Percentiles rank a stretch among this genome's conserved stretches.
These are phyloP conservation scores for Mimas tiliae DNA, from an alignment of 2,888 invertebrate species.

Conservation along the genomic window DNA sequence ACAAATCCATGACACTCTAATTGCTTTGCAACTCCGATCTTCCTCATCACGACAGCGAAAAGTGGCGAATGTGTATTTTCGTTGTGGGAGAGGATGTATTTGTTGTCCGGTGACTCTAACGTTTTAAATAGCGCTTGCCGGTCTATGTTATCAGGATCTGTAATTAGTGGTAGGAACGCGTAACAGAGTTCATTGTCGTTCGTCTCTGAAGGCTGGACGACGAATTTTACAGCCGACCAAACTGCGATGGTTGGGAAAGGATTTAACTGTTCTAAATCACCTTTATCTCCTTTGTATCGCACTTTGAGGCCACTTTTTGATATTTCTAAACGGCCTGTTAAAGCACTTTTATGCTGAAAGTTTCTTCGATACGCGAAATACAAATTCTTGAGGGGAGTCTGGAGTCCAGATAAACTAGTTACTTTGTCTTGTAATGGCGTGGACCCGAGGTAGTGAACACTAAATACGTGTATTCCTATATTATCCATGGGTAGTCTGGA, in stretches of 20 bases:
- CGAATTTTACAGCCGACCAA: constrained; percentile 96
- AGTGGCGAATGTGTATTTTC: constrained; percentile 91
- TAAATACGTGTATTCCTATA: constrained; percentile 86
- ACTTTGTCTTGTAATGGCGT: constrained; percentile 91
- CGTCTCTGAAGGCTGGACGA: constrained; percentile 86
- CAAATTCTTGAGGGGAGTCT: constrained; percentile 90
- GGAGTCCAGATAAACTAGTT: constrained; percentile 92
- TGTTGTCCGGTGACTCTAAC: constrained; percentile 81
- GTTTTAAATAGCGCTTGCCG: constrained; percentile 87
- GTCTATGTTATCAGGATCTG: constrained; percentile 92
- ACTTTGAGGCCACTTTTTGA: constrained; percentile 89
- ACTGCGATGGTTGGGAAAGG: constrained; percentile 96
- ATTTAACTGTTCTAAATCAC: constrained; percentile 88
- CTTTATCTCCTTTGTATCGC: constrained; percentile 86
- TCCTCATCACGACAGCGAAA: constrained; percentile 95
- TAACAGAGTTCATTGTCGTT: constrained; percentile 84
- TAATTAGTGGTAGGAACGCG: constrained; percentile 93
- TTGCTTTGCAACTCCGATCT: constrained; percentile 90
- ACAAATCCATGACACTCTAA: constrained; percentile 96
- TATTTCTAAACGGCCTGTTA: constrained; percentile 87
- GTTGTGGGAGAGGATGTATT: constrained; percentile 83
- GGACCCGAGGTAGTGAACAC: constrained; percentile 93
- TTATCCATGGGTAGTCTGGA: constrained; percentile 76
- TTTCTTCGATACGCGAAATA: constrained; percentile 87
- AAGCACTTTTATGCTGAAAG: constrained; percentile 76